Conservation (phyloP, 2,113 vertebrate species). For the Cochlearius cochlearius region DNA sequence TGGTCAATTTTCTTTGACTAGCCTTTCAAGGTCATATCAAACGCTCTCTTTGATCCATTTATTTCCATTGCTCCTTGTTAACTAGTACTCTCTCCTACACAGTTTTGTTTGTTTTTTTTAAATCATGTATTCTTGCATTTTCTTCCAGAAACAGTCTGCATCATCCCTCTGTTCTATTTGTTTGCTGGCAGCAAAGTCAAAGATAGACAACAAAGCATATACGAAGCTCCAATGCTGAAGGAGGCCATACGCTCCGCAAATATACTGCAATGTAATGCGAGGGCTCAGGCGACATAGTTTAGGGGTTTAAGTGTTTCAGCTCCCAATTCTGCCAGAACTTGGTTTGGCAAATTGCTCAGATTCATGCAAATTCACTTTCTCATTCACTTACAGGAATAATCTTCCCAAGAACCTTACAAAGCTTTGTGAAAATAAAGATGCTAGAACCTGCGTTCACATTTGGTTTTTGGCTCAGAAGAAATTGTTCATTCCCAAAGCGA, state of each 20-base stretch:
- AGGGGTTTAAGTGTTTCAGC: not conserved
- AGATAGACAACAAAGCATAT: not conserved
- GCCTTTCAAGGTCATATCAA: not conserved
- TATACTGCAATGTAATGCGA: not conserved
- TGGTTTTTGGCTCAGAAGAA: not conserved
- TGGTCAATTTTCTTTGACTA: not conserved
- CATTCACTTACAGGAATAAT: not conserved
- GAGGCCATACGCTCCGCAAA: not conserved
- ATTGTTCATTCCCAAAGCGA: not conserved
- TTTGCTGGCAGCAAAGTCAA: not conserved
- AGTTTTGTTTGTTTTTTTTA: not conserved
- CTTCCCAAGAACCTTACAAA: not conserved
- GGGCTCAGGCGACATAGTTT: not conserved
- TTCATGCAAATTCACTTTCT: not conserved
- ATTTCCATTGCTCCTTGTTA: not conserved
- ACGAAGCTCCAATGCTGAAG: not conserved
- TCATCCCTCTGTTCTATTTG: not conserved
- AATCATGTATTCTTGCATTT: not conserved
- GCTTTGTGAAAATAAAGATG: not conserved
- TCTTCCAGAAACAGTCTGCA: not conserved
- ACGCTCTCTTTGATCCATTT: not conserved
- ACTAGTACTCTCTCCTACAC: not conserved
- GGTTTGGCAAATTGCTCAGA: not conserved
- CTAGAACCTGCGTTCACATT: not conserved
- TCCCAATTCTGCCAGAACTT: not conserved